phyloP scores from a whole-genome alignment of 2,888 invertebrate genomes.

The Salpingus planirostris region DNA sequence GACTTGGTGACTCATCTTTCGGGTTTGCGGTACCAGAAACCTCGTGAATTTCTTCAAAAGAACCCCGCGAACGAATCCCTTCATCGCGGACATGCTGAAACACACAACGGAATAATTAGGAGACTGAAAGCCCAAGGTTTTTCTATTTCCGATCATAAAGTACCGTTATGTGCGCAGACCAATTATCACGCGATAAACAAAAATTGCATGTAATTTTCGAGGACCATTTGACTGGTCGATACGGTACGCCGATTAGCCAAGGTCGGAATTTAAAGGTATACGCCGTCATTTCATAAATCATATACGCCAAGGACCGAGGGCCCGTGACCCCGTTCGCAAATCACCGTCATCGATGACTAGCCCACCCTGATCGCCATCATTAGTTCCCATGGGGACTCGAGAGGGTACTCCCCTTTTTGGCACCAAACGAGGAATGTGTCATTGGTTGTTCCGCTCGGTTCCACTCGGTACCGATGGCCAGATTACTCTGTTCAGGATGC shows the following conservation, averaged over 20 bases:
- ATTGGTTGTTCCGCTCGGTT: constrained; percentile 28
- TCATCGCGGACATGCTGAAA: constrained; percentile 22
- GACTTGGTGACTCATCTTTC: constrained; percentile 5
- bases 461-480: constrained; percentile 30
- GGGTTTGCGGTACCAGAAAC: constrained; percentile 3
- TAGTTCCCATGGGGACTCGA: too few species aligned
- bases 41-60: constrained; percentile 14
- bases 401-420: neutral
- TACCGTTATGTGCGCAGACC: too few species aligned
- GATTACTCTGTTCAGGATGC: constrained; percentile 29
- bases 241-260: neutral
- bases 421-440: constrained; percentile 5
- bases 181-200: too few species aligned
- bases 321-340: too few species aligned
- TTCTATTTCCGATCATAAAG: too few species aligned
- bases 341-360: too few species aligned
- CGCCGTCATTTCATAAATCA: too few species aligned
- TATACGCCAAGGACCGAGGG: too few species aligned
- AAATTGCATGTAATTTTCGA: too few species aligned
- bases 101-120: constrained; percentile 5
- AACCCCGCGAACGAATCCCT: constrained; percentile 11
- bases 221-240: too few species aligned
- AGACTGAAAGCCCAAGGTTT: too few species aligned
- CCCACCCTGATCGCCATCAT: too few species aligned
- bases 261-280: neutral